Evolutionary conservation across 2,113 vertebrate species (phyloP), one percentile per base, ranked within the genome.

Genomic region (Eubucco bourcierii): DNA sequence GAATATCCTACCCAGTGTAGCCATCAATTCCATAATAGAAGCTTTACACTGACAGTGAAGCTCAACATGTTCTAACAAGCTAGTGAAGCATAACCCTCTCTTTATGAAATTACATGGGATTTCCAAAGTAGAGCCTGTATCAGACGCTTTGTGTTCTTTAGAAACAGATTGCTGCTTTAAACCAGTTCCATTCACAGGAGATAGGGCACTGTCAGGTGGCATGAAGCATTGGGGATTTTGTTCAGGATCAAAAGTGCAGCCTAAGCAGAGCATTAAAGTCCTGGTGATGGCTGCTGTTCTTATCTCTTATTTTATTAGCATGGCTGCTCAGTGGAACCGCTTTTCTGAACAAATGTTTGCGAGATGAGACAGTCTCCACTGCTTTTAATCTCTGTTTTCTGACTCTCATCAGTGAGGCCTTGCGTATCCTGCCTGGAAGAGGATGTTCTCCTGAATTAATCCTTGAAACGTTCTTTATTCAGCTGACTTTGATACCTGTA

Each of bases 11-110:
- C 33, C 24, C 88, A 80, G n/a, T 20, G 31, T 6, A 53, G 47
- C 50, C 60, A 74, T 59, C 56, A 10, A 52, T 93, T 91, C 94
- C 77, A 81, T 86, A 80, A 79, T 4, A 50, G 65, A 86, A 81
- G 33, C 55, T 95, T 94, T 90, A 87, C 31, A 29, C 65, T 63
- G 52, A 88, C 59, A 80, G 68, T 73, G 82, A 92, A 95, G 91
- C 72, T 67, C 73, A 85, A 80, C 84, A 29, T 81, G 53, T 78
- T 84, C 71, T 94, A 91, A 80, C 61, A 89, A 92, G 71, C 44
- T 58, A 37, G 71, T 53, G 83, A 82, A 78, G 71, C 64, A n/a
- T 27, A 59, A 65, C 9, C 18, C 2, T 18, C 44, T 83, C 86
- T 64, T 85, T 19, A 7, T 39, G 33, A 93, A 96, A 87, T 80